Evolutionary conservation across 2,113 vertebrate species (phyloP).

Genomic region (Phylloscopus trochilus): DNA sequence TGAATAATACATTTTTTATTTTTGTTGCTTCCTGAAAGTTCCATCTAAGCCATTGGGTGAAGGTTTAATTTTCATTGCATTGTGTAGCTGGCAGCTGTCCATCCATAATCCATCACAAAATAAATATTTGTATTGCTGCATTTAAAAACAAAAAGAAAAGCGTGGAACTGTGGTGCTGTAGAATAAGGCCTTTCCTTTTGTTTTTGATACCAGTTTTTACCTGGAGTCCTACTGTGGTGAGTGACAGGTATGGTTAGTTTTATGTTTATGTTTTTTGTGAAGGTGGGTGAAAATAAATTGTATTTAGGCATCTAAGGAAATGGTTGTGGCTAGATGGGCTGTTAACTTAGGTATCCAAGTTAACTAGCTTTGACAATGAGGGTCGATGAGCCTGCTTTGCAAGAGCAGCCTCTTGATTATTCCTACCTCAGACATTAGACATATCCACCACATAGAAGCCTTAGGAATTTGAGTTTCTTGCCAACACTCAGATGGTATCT

Average conservation of each 20-base stretch:
- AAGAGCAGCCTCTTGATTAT: neutral
- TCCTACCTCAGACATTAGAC: neutral
- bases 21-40: conserved; percentile 14
- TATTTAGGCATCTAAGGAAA: neutral
- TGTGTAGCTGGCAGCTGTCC: neutral
- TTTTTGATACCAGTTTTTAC: neutral
- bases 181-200: neutral
- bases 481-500: neutral
- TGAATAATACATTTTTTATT: conserved; percentile 60
- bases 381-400: neutral
- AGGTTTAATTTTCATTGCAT: conserved; percentile 40
- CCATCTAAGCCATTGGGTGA: neutral
- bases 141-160: neutral
- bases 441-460: neutral
- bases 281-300: neutral
- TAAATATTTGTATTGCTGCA: neutral
- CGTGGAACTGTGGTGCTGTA: neutral
- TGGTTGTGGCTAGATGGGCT: neutral
- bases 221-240: neutral
- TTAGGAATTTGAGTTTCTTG: neutral
- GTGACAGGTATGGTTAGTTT: neutral
- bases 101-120: neutral
- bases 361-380: neutral
- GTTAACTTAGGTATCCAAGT: neutral
- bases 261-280: neutral